These are phyloP conservation scores for Gallinago undulata DNA, from an alignment of 2,113 vertebrate species.

Conservation along the genomic window DNA sequence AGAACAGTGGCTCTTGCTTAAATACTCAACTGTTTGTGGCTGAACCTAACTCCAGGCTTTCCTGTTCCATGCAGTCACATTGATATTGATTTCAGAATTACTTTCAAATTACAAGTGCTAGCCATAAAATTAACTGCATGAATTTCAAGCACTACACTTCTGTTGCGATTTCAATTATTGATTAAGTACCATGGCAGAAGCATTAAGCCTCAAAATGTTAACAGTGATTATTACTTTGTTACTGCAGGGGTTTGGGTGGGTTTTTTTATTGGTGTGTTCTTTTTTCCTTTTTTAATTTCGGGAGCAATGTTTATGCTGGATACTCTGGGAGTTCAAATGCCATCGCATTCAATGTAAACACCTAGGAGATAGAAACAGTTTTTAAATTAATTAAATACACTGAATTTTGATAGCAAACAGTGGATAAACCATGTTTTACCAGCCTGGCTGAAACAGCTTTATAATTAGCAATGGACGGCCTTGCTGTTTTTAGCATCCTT, in stretches of 20 bases:
- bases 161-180: slow-evolving; percentile 50
- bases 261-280: neutral
- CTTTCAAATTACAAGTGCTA: slow-evolving; percentile 58
- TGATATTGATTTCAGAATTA: slow-evolving; percentile 60
- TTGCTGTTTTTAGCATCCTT: neutral
- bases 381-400: neutral
- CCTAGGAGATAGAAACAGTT: neutral
- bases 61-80: neutral
- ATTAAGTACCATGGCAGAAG: slow-evolving; percentile 40
- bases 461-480: neutral
- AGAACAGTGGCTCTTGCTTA: neutral
- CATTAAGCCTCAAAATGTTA: slow-evolving; percentile 24
- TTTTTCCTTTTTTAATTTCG: neutral
- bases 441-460: neutral
- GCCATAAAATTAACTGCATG: slow-evolving; percentile 59
- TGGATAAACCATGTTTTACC: neutral
- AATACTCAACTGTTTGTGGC: neutral
- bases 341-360: neutral
- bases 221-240: neutral
- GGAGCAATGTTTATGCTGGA: neutral
- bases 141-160: slow-evolving; percentile 47
- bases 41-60: neutral
- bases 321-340: neutral
- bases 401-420: neutral
- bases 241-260: neutral